Evolutionary conservation across 1,140 invertebrate genomes (phyloP).

Genomic region (Drosophila teissieri): DNA sequence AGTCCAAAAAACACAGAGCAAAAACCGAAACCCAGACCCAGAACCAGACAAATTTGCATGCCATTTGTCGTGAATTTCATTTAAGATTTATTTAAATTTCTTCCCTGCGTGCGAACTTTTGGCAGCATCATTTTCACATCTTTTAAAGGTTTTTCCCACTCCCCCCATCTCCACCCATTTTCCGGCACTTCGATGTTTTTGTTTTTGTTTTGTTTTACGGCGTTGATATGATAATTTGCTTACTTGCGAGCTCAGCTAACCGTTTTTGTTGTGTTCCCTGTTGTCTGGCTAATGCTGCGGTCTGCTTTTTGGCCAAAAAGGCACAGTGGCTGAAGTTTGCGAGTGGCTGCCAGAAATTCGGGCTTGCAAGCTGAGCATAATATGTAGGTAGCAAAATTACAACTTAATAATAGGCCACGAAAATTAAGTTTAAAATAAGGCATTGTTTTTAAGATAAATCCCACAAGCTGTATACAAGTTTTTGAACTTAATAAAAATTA

Average conservation of each 20-base stretch:
- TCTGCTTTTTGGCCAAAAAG: conserved; percentile 30
- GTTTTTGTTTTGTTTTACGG: conserved; percentile 55
- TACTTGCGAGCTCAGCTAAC: conserved; percentile 45
- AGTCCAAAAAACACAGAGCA: not conserved
- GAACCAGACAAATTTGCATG: conserved; percentile 61
- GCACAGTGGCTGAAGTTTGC: not conserved
- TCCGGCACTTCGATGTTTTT: conserved; percentile 2
- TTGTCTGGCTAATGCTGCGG: conserved; percentile 46
- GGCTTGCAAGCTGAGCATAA: not conserved
- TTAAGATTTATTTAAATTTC: conserved; percentile 78
- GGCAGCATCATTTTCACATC: conserved; percentile 66
- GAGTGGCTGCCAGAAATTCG: not conserved
- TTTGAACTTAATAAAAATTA: not conserved
- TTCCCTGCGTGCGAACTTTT: conserved; percentile 37
- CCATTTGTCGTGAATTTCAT: conserved; percentile 75
- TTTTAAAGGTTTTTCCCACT: conserved; percentile 26
- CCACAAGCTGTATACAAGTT: no score
- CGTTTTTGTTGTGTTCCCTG: conserved; percentile 28
- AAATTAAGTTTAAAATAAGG: not conserved
- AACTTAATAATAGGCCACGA: not conserved
- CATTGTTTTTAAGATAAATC: no score
- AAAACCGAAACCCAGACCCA: not conserved
- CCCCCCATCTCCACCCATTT: not conserved
- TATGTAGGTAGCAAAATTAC: not conserved
- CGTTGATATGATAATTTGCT: conserved; percentile 73